Base-by-base conservation (phyloP, 2,888 invertebrate species). In the Neuroscelio doddi region DNA sequence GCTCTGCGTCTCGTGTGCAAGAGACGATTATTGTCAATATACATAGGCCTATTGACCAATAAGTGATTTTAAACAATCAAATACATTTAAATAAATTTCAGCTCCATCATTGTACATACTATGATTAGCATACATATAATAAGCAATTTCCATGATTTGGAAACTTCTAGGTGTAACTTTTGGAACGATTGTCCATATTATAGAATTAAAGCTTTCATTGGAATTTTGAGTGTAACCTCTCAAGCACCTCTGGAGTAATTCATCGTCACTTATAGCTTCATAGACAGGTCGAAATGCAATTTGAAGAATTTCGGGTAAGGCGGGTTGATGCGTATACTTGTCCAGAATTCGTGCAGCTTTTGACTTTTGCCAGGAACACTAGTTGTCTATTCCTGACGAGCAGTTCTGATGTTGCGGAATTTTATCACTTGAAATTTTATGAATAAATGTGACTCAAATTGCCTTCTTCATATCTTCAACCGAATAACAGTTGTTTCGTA, bases 181-280 rank as follows among this genome's bases (percentile, higher is more conserved):
- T 17, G 69, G 71, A 17, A 51, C 29, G 7, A 69, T 41, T 30
- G 46, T 61, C 68, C 65, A 69, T 7, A 71, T 29, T n/a, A 59
- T 70, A n/a, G 62, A 58, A 34, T 72, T 70, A 50, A 72, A 69
- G 27, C 55, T 58, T 47, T 68, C 68, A 42, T 71, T 70, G 1
- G 55, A 52, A 53, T 68, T 70, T 50, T 72, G 70, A 21, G 64
- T n/a, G n/a, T n/a, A n/a, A n/a, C n/a, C n/a, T n/a, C n/a, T n/a
- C n/a, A n/a, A n/a, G n/a, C n/a, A 69, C 29, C 64, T 57, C 39
- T 55, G 15, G 8, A 69, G 49, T 26, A 55, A 46, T 44, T 67
- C 52, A 29, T 63, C 57, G 27, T 53, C 41, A 30, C 66, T 61
- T 29, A 69, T n/a, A n/a, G n/a, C n/a, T n/a, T n/a, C 49, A 39